These are phyloP conservation scores for Vireo altiloquus DNA, from an alignment of 2,113 vertebrate species.

Conservation along the genomic window DNA sequence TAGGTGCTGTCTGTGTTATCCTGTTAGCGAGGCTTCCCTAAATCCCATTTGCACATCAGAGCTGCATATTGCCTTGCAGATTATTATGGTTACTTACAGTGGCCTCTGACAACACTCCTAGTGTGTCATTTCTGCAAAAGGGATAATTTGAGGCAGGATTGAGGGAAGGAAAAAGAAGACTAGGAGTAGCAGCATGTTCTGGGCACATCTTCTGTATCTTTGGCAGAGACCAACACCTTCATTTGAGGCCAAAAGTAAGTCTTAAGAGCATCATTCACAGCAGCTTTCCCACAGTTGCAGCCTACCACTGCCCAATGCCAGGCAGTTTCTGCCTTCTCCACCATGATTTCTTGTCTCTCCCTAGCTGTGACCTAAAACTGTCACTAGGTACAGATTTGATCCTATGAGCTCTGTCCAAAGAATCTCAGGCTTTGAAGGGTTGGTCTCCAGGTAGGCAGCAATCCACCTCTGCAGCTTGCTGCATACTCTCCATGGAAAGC, in stretches of 20 bases:
- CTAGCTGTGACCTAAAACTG: not conserved
- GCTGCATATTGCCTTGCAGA: not conserved
- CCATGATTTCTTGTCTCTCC: fast-evolving
- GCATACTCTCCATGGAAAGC: not conserved
- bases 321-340: not conserved
- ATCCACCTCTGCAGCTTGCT: not conserved
- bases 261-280: not conserved
- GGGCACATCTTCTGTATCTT: not conserved
- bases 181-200: not conserved
- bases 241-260: not conserved
- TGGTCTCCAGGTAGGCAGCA: not conserved
- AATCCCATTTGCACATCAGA: conserved; percentile 31
- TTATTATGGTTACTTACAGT: not conserved
- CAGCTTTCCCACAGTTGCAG: not conserved
- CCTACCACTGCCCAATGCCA: not conserved
- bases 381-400: not conserved
- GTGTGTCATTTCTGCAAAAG: not conserved
- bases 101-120: not conserved
- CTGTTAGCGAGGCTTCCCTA: not conserved
- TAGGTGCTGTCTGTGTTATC: not conserved
- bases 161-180: not conserved
- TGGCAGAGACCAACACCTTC: fast-evolving
- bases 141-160: not conserved
- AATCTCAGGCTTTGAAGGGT: not conserved
- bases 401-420: not conserved